Conservation (phyloP, 2,113 vertebrate species). For the Oenanthe melanoleuca region DNA sequence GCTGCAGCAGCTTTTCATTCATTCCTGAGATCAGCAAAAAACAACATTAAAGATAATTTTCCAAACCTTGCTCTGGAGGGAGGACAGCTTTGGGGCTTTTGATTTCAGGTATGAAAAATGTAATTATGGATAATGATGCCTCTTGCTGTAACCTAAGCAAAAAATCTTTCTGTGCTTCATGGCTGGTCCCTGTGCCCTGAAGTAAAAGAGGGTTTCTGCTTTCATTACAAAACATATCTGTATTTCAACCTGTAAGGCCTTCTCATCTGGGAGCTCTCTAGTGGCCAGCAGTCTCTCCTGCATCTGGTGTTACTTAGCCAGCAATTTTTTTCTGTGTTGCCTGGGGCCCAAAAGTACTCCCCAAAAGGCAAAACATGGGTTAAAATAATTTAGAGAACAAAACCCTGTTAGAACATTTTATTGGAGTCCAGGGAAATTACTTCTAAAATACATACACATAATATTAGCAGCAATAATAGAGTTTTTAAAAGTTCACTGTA, state of each 20-base stretch:
- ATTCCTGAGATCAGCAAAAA: neutral
- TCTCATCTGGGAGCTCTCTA: constrained; percentile 50
- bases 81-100: neutral
- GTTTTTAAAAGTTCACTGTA: neutral
- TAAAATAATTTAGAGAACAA: constrained; percentile 50
- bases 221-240: constrained; percentile 25
- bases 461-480: constrained; percentile 26
- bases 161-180: neutral
- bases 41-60: neutral
- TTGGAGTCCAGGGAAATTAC: constrained; percentile 54
- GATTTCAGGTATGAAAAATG: neutral
- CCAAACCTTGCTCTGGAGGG: neutral
- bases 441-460: constrained; percentile 29
- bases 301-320: constrained; percentile 58
- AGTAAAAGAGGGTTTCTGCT: constrained; percentile 25
- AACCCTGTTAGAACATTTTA: constrained; percentile 17
- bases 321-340: constrained; percentile 17
- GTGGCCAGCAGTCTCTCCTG: constrained; percentile 32
- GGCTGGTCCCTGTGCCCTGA: neutral
- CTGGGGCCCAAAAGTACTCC: neutral
- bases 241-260: constrained; percentile 2
- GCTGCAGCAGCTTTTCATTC: neutral
- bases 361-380: neutral
- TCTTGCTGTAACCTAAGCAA: neutral
- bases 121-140: neutral